A percentile compares a stretch with the other conserved stretches of the same genome.
These are phyloP conservation scores for Heliconius hortense DNA, from an alignment of 2,888 invertebrate species.

Conservation along the genomic window DNA sequence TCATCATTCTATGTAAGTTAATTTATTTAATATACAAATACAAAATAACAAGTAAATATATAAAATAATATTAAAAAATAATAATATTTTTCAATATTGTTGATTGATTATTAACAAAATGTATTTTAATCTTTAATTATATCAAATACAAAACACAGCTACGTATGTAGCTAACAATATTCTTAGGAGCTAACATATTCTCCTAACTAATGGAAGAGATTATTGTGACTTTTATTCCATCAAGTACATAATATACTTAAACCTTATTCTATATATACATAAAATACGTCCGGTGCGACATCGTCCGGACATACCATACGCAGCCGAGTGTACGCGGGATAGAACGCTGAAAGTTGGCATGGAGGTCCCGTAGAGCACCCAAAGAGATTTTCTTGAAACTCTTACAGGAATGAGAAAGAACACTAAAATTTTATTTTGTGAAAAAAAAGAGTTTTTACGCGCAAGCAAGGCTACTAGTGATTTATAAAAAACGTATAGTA, in stretches of 20 bases:
- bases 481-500: conserved; percentile 3
- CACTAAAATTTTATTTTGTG: too few relatives aligned
- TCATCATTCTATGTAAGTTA: not conserved
- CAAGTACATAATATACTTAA: not conserved
- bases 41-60: not conserved
- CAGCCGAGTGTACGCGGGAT: too few relatives aligned
- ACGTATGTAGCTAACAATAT: not conserved
- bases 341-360: too few relatives aligned
- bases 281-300: too few relatives aligned
- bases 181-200: conserved; percentile 13
- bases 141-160: not conserved
- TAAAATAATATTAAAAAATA: not conserved
- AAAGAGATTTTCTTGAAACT: not conserved
- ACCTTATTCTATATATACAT: not conserved
- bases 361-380: not conserved
- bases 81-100: not conserved
- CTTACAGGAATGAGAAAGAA: too few relatives aligned
- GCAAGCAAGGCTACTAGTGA: not conserved
- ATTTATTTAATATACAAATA: not conserved
- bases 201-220: conserved; percentile 10
- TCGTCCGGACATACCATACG: too few relatives aligned
- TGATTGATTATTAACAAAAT: not conserved
- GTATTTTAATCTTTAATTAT: not conserved
- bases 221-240: not conserved
- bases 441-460: not conserved